Conservation (phyloP, 2,888 invertebrate species). For the Aethes cnicana region DNA sequence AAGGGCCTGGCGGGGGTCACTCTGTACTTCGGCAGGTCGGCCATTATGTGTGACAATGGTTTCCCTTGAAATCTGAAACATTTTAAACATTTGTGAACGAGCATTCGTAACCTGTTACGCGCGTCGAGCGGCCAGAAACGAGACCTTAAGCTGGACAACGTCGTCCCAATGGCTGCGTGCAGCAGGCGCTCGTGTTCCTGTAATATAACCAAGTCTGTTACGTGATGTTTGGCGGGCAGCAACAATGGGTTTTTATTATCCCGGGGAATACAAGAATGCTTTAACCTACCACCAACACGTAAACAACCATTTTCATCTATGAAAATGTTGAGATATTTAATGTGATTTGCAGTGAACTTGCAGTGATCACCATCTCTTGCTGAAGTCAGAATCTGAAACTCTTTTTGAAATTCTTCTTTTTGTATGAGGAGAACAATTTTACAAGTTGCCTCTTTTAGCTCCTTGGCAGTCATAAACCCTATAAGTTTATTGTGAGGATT, state of each 20-base stretch:
- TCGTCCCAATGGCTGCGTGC: neutral
- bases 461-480: neutral
- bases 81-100: neutral
- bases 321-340: neutral
- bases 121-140: conserved; percentile 1
- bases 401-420: neutral
- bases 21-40: neutral
- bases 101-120: neutral
- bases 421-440: neutral
- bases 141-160: neutral
- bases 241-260: neutral
- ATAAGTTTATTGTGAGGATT: neutral
- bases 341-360: neutral
- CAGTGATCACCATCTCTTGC: too few relatives aligned
- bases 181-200: conserved; percentile 4
- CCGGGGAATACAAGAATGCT: neutral
- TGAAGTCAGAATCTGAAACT: neutral
- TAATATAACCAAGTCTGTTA: neutral
- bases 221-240: neutral
- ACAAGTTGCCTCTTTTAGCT: neutral
- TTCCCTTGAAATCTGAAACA: conserved; percentile 1
- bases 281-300: neutral
- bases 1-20: neutral
- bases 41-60: conserved; percentile 2
- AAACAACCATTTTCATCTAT: conserved; percentile 2